phyloP scores from a whole-genome alignment of 2,888 invertebrate genomes.

The Chromoteleia sp. region DNA sequence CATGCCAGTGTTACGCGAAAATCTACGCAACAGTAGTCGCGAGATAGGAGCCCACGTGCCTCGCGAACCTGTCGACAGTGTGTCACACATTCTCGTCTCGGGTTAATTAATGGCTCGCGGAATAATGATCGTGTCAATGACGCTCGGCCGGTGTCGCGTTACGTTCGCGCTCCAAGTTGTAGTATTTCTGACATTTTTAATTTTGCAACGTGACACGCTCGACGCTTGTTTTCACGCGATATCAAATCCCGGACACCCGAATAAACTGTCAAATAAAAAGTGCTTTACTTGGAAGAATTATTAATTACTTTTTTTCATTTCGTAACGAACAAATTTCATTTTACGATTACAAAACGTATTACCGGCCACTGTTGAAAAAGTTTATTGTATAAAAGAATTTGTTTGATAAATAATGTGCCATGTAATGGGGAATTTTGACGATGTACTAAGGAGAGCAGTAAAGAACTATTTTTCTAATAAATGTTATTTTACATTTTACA shows the following conservation, averaged over 20 bases:
- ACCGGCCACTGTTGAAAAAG: no score
- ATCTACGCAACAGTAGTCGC: conserved; percentile 49
- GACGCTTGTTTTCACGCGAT: conserved; percentile 42
- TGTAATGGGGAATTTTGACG: no score
- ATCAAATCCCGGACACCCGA: conserved; percentile 16
- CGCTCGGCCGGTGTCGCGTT: conserved; percentile 42
- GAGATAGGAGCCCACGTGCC: conserved; percentile 58
- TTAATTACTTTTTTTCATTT: no score
- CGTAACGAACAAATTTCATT: no score
- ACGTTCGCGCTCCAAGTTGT: conserved; percentile 24
- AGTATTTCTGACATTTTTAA: conserved; percentile 49
- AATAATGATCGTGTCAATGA: conserved; percentile 61
- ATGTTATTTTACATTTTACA: no score
- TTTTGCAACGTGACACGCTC: conserved; percentile 38
- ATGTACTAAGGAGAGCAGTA: no score
- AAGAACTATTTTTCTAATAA: no score
- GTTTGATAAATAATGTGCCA: no score
- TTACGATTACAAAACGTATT: no score
- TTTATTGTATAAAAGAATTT: no score
- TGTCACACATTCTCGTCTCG: conserved; percentile 56
- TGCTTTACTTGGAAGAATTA: conserved; percentile 13
- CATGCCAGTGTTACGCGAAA: conserved; percentile 41
- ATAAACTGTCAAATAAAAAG: background rate
- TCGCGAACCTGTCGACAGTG: conserved; percentile 59
- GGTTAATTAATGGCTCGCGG: conserved; percentile 64